phyloP scores from a whole-genome alignment of 2,797 vertebrate species.

The Nasua narica region DNA sequence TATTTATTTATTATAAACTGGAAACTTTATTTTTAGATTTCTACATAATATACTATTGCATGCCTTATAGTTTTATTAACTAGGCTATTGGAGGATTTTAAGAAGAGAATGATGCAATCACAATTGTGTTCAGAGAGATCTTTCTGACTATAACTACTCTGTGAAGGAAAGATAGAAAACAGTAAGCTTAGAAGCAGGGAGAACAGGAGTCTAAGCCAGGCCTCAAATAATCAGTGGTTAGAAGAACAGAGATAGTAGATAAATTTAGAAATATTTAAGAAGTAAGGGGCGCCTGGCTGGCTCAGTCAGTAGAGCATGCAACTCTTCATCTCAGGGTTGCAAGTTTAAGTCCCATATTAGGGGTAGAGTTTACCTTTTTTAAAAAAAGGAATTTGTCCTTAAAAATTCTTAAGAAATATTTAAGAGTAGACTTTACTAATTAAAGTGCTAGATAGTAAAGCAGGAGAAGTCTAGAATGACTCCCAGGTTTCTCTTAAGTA shows the following conservation, averaged over 20 bases:
- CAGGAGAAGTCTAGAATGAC: background rate
- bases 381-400: background rate
- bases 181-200: background rate
- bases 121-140: background rate
- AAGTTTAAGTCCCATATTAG: background rate
- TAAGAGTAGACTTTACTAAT: background rate
- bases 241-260: background rate
- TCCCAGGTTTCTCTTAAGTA: background rate
- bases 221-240: background rate
- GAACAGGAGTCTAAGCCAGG: background rate
- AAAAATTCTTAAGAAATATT: background rate
- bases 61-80: background rate
- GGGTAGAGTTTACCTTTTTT: background rate
- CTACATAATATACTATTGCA: background rate
- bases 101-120: background rate
- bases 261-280: background rate
- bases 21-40: slow-evolving; percentile 19
- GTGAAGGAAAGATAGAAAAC: slow-evolving; percentile 4
- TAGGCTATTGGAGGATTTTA: background rate
- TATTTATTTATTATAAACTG: background rate
- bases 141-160: background rate
- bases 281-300: background rate
- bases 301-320: background rate
- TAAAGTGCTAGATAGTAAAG: background rate
- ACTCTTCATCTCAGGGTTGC: background rate